Conservation (phyloP, 53 echinoderm and acorn worm genomes). For the Henricia sp. region DNA sequence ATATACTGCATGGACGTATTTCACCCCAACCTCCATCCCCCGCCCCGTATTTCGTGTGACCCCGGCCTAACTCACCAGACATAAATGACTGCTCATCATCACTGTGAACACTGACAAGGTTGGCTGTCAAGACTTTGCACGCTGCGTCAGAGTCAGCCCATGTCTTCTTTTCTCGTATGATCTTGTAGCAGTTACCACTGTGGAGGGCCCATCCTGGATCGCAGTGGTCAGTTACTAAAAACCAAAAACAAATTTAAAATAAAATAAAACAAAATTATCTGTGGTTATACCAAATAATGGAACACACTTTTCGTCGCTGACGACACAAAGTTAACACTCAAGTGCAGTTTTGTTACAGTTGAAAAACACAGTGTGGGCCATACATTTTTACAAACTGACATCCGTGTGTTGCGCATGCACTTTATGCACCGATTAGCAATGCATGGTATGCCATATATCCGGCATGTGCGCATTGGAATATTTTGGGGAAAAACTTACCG, state of each 20-base stretch:
- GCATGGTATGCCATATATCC: too few relatives aligned
- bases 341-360: too few relatives aligned
- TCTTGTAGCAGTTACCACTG: slow-evolving; percentile 79
- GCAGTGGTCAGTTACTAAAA: slow-evolving; percentile 55
- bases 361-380: too few relatives aligned
- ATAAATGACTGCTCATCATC: slow-evolving; percentile 91
- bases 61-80: slow-evolving; percentile 62
- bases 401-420: too few relatives aligned
- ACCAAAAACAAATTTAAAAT: background rate
- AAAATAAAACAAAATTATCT: background rate
- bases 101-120: slow-evolving; percentile 72
- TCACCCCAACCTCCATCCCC: background rate
- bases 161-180: slow-evolving; percentile 42
- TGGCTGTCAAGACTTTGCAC: slow-evolving; percentile 58
- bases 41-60: background rate
- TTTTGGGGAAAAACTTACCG: too few relatives aligned
- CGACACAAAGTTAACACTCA: too few relatives aligned
- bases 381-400: too few relatives aligned
- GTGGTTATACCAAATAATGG: background rate
- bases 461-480: too few relatives aligned
- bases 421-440: too few relatives aligned
- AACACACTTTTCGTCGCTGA: too few relatives aligned
- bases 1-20: too few relatives aligned
- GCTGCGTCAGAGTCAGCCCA: slow-evolving; percentile 56
- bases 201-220: slow-evolving; percentile 81